These are phyloP conservation scores for Eumeta japonica DNA, from an alignment of 1,140 invertebrate genomes.

Conservation along the genomic window DNA sequence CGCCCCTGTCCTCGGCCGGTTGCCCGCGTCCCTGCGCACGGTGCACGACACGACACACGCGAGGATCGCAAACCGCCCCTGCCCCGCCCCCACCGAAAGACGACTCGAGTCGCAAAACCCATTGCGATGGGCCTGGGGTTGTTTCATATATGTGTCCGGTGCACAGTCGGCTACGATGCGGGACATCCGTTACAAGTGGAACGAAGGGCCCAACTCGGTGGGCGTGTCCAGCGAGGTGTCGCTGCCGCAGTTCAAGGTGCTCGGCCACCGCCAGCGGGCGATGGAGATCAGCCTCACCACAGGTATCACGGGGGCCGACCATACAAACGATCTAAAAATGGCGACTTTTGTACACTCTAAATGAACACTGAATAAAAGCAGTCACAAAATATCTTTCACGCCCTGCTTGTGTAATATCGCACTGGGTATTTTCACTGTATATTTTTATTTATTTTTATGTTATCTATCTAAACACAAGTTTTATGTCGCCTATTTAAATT, in stretches of 20 bases:
- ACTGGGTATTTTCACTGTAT: too few relatives aligned
- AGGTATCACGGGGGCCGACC: slow-evolving; percentile 66
- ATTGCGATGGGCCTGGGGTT: slow-evolving; percentile 66
- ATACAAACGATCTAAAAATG: not conserved
- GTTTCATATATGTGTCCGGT: slow-evolving; percentile 65
- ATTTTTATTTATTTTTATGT: too few relatives aligned
- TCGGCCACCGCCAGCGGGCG: slow-evolving; percentile 83
- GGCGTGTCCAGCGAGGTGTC: slow-evolving; percentile 90
- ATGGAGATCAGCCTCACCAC: slow-evolving; percentile 91
- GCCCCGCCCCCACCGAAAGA: slow-evolving; percentile 45
- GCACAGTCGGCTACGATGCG: slow-evolving; percentile 94
- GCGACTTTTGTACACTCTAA: not conserved
- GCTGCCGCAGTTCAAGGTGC: slow-evolving; percentile 91
- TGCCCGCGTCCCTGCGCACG: too few relatives aligned
- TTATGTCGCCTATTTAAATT: too few relatives aligned
- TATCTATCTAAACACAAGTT: too few relatives aligned
- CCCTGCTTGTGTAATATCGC: slow-evolving; percentile 54
- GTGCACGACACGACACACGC: slow-evolving; percentile 45
- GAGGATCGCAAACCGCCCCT: slow-evolving; percentile 36
- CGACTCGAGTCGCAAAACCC: slow-evolving; percentile 60
- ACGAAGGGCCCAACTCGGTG: slow-evolving; percentile 87
- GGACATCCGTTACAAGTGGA: slow-evolving; percentile 95
- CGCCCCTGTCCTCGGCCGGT: too few relatives aligned
- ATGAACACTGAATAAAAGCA: slow-evolving; percentile 50
- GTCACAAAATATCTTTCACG: slow-evolving; percentile 47